Conservation (phyloP, 37 sponge, comb jelly and placozoan species). For the Cliona cf. orientalis region DNA sequence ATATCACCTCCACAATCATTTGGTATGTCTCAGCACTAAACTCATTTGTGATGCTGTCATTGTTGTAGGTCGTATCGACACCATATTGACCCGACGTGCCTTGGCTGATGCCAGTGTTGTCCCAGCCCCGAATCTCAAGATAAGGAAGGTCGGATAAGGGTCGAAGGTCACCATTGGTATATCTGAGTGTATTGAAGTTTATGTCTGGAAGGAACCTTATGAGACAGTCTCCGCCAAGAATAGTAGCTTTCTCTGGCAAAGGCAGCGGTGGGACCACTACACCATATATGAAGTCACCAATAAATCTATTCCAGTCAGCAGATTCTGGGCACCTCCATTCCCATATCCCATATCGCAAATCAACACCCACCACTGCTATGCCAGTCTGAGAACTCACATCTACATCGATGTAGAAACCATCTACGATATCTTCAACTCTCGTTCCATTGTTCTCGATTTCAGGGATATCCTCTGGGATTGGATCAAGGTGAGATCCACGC, state of each 20-base stretch:
- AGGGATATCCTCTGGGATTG: constrained; percentile 69
- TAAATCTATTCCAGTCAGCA: constrained; percentile 64
- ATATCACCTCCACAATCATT: constrained; percentile 58
- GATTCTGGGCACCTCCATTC: constrained; percentile 73
- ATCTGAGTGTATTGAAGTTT: constrained; percentile 78
- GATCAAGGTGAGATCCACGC: constrained; percentile 21
- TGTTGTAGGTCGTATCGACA: constrained; percentile 84
- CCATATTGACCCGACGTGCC: constrained; percentile 78
- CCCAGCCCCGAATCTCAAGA: constrained; percentile 82
- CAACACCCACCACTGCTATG: constrained; percentile 86
- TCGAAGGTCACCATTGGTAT: constrained; percentile 63
- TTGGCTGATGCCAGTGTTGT: constrained; percentile 71
- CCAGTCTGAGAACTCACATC: constrained; percentile 68
- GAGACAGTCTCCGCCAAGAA: constrained; percentile 71
- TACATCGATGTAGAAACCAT: constrained; percentile 63
- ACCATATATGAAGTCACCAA: constrained; percentile 83
- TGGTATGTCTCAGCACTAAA: constrained; percentile 55
- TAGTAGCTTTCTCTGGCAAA: constrained; percentile 76
- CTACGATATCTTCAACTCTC: constrained; percentile 71
- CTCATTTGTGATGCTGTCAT: constrained; percentile 76
- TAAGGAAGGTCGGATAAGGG: constrained; percentile 65
- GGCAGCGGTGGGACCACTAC: constrained; percentile 71
- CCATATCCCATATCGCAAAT: constrained; percentile 81
- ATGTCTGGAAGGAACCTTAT: constrained; percentile 78
- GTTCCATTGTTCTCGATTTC: constrained; percentile 76